Base-by-base conservation (phyloP, 2,797 vertebrate genomes). In the Cephalopachus bancanus region DNA sequence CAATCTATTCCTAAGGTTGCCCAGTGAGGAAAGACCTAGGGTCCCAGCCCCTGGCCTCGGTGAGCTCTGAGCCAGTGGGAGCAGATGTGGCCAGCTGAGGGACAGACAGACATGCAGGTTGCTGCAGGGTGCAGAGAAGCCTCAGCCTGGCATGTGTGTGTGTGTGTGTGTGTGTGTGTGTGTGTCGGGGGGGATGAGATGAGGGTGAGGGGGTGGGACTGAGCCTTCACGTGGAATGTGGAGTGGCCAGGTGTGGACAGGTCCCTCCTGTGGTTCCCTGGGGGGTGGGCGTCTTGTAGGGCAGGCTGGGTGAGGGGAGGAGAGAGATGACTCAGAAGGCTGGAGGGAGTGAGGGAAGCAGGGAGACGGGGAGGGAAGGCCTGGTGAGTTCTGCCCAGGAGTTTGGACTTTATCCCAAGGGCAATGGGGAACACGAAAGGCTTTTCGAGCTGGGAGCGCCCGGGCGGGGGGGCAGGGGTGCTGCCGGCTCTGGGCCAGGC, bases 331-430 rank as follows among this genome's bases (percentile, higher is more conserved):
- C 72, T 81, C 26, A 59, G 85, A 37, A 37, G 37, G 37, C 37
- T 2, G 37, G 37, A 37, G 37, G 37, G 37, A 37, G 37, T 37
- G 37, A 37, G 37, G 37, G 37, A 37, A 37, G 37, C 37, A 37
- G 53, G 28, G 59, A 37, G 72, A 60, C 55, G 19, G 14, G 55
- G 17, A n/a, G 37, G 26, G 33, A 3, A 62, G 26, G 74, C 92
- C 76, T 0, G 55, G 60, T 0, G 4, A 28, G 72, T 28, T 64
- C 20, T 83, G 78, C 85, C n/a, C 7, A 8, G 10, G 60, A 67
- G 65, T 17, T 55, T 84, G 92, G 94, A 95, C 96, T 96, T 95
- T 75, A 94, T 59, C 83, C 96, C 3, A 5, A 44, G 83, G 71
- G 79, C 59, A 0, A 19, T 17, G 88, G 84, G 79, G 76, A 71